Conservation (phyloP, 2,888 invertebrate species). For the Deladenus siricidicola region DNA sequence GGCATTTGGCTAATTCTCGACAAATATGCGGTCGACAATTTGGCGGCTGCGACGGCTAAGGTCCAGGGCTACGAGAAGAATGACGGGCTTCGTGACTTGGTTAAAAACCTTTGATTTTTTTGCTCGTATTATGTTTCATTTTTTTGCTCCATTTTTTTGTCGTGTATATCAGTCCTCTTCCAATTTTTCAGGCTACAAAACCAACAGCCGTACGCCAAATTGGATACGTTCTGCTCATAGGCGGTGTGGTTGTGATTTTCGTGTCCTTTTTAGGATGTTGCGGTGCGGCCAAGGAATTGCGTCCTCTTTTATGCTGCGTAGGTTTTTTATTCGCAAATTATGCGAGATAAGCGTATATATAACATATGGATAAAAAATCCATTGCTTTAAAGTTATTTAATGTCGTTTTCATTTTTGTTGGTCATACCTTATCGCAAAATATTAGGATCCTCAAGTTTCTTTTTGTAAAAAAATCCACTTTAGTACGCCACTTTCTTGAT, state of each 20-base stretch:
- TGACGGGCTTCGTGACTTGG: constrained; percentile 47
- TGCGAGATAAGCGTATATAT: not conserved
- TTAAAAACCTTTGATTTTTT: constrained; percentile 15
- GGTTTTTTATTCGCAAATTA: constrained; percentile 20
- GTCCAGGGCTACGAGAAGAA: constrained; percentile 48
- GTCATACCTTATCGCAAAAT: no score
- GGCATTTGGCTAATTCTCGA: constrained; percentile 51
- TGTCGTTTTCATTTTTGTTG: no score
- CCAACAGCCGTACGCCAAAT: constrained; percentile 43
- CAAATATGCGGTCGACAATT: constrained; percentile 48
- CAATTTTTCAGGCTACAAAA: constrained; percentile 23
- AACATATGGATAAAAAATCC: no score
- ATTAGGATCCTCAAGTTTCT: not conserved
- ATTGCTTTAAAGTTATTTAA: no score
- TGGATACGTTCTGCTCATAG: constrained; percentile 46
- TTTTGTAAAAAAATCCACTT: constrained; percentile 10
- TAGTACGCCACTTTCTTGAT: constrained; percentile 52
- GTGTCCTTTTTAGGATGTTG: constrained; percentile 49
- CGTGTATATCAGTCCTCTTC: not conserved
- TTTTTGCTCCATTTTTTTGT: not conserved
- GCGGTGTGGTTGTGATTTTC: constrained; percentile 48
- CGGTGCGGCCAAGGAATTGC: constrained; percentile 43
- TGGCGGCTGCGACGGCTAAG: constrained; percentile 46
- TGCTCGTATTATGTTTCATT: constrained; percentile 8
- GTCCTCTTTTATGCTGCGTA: constrained; percentile 50